phyloP scores from a whole-genome alignment of 2,113 vertebrate species.

The Apus apus region DNA sequence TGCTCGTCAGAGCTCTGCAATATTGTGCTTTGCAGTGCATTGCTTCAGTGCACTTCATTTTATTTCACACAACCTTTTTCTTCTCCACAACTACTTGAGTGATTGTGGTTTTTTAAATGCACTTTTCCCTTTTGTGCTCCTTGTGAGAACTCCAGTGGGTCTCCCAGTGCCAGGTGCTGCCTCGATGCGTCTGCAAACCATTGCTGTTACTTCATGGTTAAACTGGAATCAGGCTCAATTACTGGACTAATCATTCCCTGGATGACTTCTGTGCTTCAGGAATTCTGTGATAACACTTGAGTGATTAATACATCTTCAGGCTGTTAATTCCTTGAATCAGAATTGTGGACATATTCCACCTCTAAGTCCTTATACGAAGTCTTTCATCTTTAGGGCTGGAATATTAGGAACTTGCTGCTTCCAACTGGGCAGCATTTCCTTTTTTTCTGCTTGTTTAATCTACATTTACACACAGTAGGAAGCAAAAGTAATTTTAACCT shows the following conservation, averaged over 20 bases:
- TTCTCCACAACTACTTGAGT: background rate
- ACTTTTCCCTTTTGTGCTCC: background rate
- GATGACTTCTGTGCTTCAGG: background rate
- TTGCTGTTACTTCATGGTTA: background rate
- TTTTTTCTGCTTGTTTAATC: conserved; percentile 43
- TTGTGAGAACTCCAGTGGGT: background rate
- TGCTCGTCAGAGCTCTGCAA: background rate
- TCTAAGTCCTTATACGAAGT: background rate
- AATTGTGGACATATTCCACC: background rate
- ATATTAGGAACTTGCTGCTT: background rate
- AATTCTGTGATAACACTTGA: background rate
- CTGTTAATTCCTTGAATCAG: background rate
- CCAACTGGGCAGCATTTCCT: background rate
- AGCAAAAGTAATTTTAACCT: background rate
- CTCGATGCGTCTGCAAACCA: background rate
- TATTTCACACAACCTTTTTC: background rate
- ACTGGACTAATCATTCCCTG: background rate
- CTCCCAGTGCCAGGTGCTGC: background rate
- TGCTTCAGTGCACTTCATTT: background rate
- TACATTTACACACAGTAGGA: background rate
- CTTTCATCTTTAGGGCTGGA: background rate
- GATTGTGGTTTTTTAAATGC: accelerated
- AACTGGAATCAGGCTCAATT: background rate
- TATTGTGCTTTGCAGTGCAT: background rate
- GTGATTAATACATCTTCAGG: background rate